Evolutionary conservation across 37 sponge, comb jelly and placozoan genomes (phyloP).

Genomic region (Theonella swinhoei): DNA sequence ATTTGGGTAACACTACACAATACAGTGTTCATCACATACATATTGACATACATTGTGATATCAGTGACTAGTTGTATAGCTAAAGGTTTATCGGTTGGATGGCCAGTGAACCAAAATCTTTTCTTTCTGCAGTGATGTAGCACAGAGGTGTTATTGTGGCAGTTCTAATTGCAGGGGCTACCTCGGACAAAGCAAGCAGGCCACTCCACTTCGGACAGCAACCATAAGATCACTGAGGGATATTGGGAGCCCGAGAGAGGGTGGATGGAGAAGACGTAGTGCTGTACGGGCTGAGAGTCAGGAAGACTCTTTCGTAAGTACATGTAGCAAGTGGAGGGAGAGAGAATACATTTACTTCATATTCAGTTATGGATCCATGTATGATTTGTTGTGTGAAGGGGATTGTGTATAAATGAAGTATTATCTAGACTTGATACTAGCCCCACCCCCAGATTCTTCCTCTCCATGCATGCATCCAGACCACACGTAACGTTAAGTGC

Average conservation of each 20-base stretch:
- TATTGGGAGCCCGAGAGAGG: constrained; percentile 3
- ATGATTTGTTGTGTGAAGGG: too few species aligned
- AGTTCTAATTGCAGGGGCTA: constrained; percentile 86
- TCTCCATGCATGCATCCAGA: too few species aligned
- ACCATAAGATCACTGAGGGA: not conserved
- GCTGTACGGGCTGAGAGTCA: constrained; percentile 6
- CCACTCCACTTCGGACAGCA: not conserved
- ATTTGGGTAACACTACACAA: constrained; percentile 81
- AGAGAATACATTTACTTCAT: too few species aligned
- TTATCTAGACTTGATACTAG: too few species aligned
- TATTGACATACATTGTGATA: not conserved
- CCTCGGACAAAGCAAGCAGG: constrained; percentile 82
- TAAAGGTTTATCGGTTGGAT: not conserved
- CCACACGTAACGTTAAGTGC: too few species aligned
- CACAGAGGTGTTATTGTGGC: constrained; percentile 98
- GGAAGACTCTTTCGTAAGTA: constrained; percentile 25
- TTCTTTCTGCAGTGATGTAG: constrained; percentile 62
- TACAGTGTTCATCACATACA: not conserved
- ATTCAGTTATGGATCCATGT: too few species aligned
- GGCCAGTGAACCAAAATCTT: not conserved
- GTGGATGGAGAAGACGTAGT: constrained; percentile 19
- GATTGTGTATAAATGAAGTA: too few species aligned
- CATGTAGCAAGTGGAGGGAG: too few species aligned
- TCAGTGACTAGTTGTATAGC: not conserved
- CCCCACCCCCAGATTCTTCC: too few species aligned